Percentiles rank a stretch among this genome's conserved stretches.
Conservation (phyloP, 2,113 vertebrate genomes). For the Planiliza haematocheilus region DNA sequence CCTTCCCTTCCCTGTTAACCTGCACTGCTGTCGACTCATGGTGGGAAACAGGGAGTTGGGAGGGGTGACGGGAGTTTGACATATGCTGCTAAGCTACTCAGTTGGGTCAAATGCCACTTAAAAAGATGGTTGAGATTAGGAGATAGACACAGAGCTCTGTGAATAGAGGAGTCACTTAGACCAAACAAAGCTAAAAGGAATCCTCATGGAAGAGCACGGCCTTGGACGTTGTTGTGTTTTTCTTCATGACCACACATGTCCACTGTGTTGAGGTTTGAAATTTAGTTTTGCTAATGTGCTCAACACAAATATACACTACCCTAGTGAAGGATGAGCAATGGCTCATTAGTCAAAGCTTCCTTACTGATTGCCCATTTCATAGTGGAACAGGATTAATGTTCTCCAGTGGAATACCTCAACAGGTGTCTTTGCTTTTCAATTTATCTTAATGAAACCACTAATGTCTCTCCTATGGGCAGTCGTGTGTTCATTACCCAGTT, state of each 20-base stretch:
- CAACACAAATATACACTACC: background rate
- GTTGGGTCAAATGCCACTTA: conserved; percentile 73
- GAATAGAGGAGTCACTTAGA: background rate
- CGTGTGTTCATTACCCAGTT: too few relatives aligned
- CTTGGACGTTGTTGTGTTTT: background rate
- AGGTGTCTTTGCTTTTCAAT: background rate
- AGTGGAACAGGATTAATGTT: background rate
- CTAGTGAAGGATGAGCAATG: background rate
- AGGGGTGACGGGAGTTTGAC: conserved; percentile 29
- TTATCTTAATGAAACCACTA: background rate
- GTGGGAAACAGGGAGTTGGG: conserved; percentile 11
- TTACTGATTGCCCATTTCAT: background rate
- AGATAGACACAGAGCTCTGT: conserved; percentile 15
- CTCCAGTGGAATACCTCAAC: background rate
- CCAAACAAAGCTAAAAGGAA: conserved; percentile 20
- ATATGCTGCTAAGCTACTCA: conserved; percentile 67
- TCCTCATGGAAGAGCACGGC: background rate
- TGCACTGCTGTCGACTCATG: conserved; percentile 10
- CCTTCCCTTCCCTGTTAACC: background rate
- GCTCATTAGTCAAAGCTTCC: background rate
- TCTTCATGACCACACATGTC: background rate
- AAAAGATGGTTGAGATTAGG: conserved; percentile 73
- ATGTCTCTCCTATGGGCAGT: too few relatives aligned
- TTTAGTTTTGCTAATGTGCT: background rate
- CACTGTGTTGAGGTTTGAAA: background rate